Base-by-base conservation (phyloP, 1,140 invertebrate species). In the Eumaeus atala region DNA sequence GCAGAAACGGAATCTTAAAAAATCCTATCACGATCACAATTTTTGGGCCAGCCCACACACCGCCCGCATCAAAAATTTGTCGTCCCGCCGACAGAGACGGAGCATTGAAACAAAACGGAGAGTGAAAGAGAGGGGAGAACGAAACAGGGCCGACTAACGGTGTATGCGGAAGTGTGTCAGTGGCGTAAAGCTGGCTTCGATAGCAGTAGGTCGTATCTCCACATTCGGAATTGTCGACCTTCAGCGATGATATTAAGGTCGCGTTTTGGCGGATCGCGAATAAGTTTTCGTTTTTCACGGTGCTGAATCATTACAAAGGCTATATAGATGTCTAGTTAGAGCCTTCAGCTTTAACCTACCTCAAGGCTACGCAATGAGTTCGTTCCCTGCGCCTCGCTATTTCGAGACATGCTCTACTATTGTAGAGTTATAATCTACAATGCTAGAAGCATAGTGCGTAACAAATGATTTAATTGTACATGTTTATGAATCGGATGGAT, bases 231-330 rank as follows among this genome's bases (percentile, higher is more conserved):
- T 70, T 48, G 34, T 33, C 78, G 75, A 84, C 79, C 79, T 86
- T 86, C 74, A 80, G 71, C 69, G 61, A 34, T 18, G 47, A 56
- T 38, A 36, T 47, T 79, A 80, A 61, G 66, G 60, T 77, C 59
- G 71, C 50, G 61, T 67, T 52, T 81, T 42, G 61, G n/a, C 21
- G 61, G 54, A 42, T 42, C 28, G 17, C 17, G 49, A 60, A 48
- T 61, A 61, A 69, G 79, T 77, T 86, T 86, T 86, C 80, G 79
- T 79, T 86, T 86, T 86, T 81, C 83, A 86, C 80, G 77, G 76
- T 76, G 77, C 64, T 83, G 82, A 81, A 81, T 84, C 76, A 77
- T 62, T 61, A 80, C 74, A 84, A 85, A 81, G 66, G 72, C 52
- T 51, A 14, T 44, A 65, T 63, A 63, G 64, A 73, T 72, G 73